These are phyloP conservation scores for Centropristis striata DNA, from an alignment of 2,113 vertebrate species.

Conservation along the genomic window DNA sequence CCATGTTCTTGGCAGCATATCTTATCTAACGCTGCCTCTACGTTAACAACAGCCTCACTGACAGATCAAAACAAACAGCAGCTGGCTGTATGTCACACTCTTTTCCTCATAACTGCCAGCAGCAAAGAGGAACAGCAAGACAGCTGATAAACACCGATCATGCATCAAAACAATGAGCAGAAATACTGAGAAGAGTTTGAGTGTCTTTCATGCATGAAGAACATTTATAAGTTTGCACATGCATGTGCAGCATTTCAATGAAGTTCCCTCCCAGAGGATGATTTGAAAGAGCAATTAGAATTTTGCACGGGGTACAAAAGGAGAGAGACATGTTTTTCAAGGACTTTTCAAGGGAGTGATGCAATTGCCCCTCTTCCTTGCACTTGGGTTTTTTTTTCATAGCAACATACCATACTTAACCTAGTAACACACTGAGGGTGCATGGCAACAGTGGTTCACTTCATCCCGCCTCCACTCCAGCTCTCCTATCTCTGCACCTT, in stretches of 20 bases:
- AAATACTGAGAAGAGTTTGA: not conserved
- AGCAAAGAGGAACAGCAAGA: constrained; percentile 37
- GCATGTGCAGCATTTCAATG: constrained; percentile 45
- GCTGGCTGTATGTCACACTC: constrained; percentile 27
- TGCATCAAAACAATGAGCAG: not conserved
- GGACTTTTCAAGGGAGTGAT: constrained; percentile 79
- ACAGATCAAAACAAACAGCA: constrained; percentile 59
- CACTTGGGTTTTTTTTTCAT: constrained; percentile 70
- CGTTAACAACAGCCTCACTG: constrained; percentile 42
- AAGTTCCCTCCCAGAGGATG: constrained; percentile 53
- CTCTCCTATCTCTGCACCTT: constrained; percentile 18
- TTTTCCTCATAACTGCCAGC: constrained; percentile 33
- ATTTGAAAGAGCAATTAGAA: constrained; percentile 59
- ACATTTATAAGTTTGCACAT: constrained; percentile 25
- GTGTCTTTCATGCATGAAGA: constrained; percentile 25
- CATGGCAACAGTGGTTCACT: constrained; percentile 81
- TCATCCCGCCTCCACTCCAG: constrained; percentile 45
- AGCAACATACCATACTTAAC: constrained; percentile 82
- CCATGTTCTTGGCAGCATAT: constrained; percentile 52
- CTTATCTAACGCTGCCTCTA: constrained; percentile 60
- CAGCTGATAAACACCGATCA: constrained; percentile 6
- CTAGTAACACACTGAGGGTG: constrained; percentile 81
- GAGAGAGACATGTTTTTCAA: constrained; percentile 72
- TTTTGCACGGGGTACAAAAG: constrained; percentile 57
- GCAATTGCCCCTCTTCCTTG: constrained; percentile 81